These are phyloP conservation scores for Neoarius graeffei DNA, from an alignment of 2,113 vertebrate genomes.

Conservation along the genomic window DNA sequence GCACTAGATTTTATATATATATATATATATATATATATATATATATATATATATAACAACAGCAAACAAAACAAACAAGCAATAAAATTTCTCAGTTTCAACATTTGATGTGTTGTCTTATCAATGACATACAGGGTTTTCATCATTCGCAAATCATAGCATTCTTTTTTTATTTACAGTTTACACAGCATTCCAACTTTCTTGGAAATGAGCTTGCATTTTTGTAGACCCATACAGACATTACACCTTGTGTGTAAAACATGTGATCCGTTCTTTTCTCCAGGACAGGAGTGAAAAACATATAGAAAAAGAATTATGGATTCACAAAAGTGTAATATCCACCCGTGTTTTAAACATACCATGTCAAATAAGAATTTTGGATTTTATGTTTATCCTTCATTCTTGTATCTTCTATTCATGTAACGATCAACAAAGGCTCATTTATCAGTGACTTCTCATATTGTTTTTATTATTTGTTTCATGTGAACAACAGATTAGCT, in stretches of 20 bases:
- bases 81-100: too few species aligned
- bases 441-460: background rate
- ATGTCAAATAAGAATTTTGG: background rate
- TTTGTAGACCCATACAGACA: constrained; percentile 18
- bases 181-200: too few species aligned
- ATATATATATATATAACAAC: too few species aligned
- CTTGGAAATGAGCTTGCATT: background rate
- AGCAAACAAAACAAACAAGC: too few species aligned
- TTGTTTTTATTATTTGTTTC: constrained; percentile 31
- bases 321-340: background rate
- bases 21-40: too few species aligned
- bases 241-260: constrained; percentile 24
- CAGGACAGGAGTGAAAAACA: background rate
- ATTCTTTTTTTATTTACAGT: too few species aligned
- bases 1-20: too few species aligned
- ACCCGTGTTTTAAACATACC: background rate
- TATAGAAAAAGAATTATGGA: background rate
- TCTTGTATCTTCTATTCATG: background rate
- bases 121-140: too few species aligned
- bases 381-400: background rate
- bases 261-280: constrained; percentile 8
- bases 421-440: background rate
- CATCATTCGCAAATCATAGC: too few species aligned
- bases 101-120: too few species aligned
- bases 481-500: constrained; percentile 53